Evolutionary conservation across 2,113 vertebrate genomes (phyloP), one percentile per base, ranked within the genome.

Genomic region (Prolemur simus): DNA sequence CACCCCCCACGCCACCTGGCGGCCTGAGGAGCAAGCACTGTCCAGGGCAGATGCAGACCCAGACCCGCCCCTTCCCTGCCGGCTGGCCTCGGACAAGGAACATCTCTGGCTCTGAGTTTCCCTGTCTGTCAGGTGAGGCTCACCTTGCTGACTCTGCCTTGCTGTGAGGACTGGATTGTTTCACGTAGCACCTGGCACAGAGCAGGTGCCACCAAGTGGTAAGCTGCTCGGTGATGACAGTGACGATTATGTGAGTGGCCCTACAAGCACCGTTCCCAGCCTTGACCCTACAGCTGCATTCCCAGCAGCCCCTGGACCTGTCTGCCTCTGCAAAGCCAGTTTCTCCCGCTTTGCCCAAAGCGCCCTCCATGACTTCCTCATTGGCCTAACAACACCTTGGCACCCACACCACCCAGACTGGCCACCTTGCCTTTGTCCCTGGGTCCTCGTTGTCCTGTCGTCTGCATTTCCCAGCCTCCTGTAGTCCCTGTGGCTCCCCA

Each of bases 71-170:
- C 88, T 84, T 66, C 66, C 42, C 32, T 71, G 63, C 47, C 68
- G 69, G 68, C 54, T 68, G 76, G 54, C 27, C 69, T 60, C 77
- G 45, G 89, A 54, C 64, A 84, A 1, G 6, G 92, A 78, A 77
- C 39, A 39, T 89, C 85, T 80, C 73, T 58, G 39, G 39, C 54
- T 85, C 20, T 92, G 37, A 2, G 21, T 85, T 89, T 96, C 42
- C 52, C 58, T 25, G 32, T n/a, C 21, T 76, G 25, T 66, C 66
- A 63, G 42, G 27, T 88, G 60, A 85, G 2, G 37, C 60, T 76
- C 12, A 32, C 58, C 58, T 23, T 91, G 39, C 32, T 60, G 27
- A 91, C 45, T 45, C 86, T 54, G 73, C 27, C 23, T 89, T 93
- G 39, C 74, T 73, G 39, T 23, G 20, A 85, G 64, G 73, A 47